Percentiles rank a stretch among this genome's conserved stretches.
Conservation (phyloP, 2,888 invertebrate genomes). For the Onchidella celtica region DNA sequence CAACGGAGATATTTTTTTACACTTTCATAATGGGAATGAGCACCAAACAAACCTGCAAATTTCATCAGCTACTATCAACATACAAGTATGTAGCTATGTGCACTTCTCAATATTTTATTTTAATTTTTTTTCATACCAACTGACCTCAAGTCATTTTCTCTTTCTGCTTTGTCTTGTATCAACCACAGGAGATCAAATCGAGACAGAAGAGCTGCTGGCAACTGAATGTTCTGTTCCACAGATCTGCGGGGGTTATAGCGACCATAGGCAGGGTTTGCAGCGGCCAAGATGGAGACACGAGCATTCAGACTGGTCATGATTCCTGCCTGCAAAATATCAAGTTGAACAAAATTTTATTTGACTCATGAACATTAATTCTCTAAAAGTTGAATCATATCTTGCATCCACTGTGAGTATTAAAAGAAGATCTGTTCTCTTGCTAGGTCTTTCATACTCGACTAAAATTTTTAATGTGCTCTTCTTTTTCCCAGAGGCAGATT, state of each 20-base stretch:
- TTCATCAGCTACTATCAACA: no score
- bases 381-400: no score
- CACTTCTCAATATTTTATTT: no score
- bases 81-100: no score
- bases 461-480: neutral
- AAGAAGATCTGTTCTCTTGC: neutral
- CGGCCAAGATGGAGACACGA: conserved; percentile 97
- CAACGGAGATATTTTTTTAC: no score
- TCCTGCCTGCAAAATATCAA: conserved; percentile 91
- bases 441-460: neutral
- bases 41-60: no score
- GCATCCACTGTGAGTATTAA: no score
- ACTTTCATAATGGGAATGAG: no score
- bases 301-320: conserved; percentile 99
- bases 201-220: conserved; percentile 97
- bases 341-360: no score
- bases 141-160: conserved; percentile 86
- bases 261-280: conserved; percentile 99
- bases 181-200: conserved; percentile 98
- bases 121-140: no score
- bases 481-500: neutral
- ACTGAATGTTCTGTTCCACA: conserved; percentile 97
- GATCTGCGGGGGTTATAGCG: conserved; percentile 97
- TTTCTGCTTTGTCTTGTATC: conserved; percentile 89
- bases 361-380: no score